Base-by-base conservation (phyloP, 2,113 vertebrate species). In the Heterochromis multidens region DNA sequence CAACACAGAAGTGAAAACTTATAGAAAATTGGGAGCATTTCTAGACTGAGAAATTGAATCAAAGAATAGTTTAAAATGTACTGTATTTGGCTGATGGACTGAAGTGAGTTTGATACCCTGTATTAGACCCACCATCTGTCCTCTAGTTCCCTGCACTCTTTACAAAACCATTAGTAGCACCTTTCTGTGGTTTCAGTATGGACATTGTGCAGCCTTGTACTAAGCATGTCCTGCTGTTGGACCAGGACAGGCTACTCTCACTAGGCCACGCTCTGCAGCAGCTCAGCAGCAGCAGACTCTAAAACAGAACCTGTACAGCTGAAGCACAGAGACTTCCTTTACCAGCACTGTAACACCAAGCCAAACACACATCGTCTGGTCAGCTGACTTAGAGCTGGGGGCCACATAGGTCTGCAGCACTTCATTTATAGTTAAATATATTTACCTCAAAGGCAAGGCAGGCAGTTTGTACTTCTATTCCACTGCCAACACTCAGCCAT, bases 311-410 rank as follows among this genome's bases (percentile, higher is more conserved):
- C 86, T 17, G 79, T 82, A 12, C 52, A 33, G 79, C 84, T n/a
- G 60, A 84, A 27, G 70, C 40, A 70, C 92, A 82, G 91, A 76
- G 89, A 79, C 84, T 91, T 92, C 9, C 78, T 96, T 84, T 96
- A 54, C 96, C 95, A 96, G 95, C 95, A 63, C 95, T 90, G 95
- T 96, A 96, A 96, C 96, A 96, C 96, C 92, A 87, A 87, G 5
- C 81, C 94, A 93, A 92, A 79, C 88, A 95, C 31, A 7, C 21
- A 2, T 1, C 3, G 62, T 27, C 95, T 91, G 92, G 77, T 80
- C 94, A 95, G 95, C 95, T 96, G 96, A 96, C 96, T 95, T 13
- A 88, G 95, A 56, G 81, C 94, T 96, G 3, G 3, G 23, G 2
- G 7, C 8, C 10, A 3, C 19, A 16, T 5, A 27, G 16, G 70